Evolutionary conservation across 2,113 vertebrate genomes (phyloP).

Genomic region (Morone saxatilis): DNA sequence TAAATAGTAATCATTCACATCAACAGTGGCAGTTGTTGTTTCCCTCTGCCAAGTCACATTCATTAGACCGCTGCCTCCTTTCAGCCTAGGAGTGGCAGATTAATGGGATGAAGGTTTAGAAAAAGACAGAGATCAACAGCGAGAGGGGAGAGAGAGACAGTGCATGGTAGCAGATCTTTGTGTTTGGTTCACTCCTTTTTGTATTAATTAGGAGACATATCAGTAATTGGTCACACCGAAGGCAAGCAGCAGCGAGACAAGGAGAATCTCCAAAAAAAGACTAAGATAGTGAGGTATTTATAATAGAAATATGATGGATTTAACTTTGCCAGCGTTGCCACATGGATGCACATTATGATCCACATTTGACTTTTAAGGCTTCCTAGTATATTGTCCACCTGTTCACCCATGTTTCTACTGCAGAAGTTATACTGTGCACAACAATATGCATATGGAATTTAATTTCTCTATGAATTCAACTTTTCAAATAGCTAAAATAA

Average conservation of each 20-base stretch:
- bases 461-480: neutral
- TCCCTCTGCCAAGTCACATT: conserved; percentile 71
- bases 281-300: neutral
- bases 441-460: neutral
- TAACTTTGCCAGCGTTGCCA: neutral
- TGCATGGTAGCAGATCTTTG: conserved; percentile 31
- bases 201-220: conserved; percentile 66
- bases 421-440: neutral
- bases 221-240: conserved; percentile 48
- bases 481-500: neutral
- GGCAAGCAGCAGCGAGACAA: conserved; percentile 6
- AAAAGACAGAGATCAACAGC: conserved; percentile 51
- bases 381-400: neutral
- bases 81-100: conserved; percentile 69
- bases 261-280: neutral
- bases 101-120: conserved; percentile 63
- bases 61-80: conserved; percentile 66
- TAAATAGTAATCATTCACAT: conserved; percentile 74
- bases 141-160: conserved; percentile 18
- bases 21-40: conserved; percentile 68
- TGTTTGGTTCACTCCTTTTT: conserved; percentile 43
- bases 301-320: conserved; percentile 11
- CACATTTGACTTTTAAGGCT: neutral
- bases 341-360: neutral
- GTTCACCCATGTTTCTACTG: neutral